phyloP scores from a whole-genome alignment of 2,113 vertebrate species.

The Indri indri region DNA sequence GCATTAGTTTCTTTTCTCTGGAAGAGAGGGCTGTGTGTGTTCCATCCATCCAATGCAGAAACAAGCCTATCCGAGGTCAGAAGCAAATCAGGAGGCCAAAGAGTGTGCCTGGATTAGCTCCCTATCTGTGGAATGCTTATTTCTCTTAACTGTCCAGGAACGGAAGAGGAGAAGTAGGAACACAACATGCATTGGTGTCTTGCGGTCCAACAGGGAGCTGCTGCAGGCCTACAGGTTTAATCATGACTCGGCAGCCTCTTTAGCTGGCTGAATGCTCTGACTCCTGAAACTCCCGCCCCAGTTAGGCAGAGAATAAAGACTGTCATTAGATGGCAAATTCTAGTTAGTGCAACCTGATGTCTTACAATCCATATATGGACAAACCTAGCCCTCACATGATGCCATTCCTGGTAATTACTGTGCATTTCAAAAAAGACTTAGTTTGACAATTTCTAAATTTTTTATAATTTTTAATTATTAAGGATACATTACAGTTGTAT shows the following conservation, averaged over 20 bases:
- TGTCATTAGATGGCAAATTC: neutral
- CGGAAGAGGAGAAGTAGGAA: neutral
- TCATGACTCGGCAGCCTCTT: fast-evolving
- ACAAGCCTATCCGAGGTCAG: neutral
- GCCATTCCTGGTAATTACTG: neutral
- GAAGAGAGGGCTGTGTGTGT: neutral
- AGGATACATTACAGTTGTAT: no score
- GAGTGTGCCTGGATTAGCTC: neutral
- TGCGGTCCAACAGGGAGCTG: neutral
- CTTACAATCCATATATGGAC: neutral
- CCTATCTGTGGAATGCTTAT: neutral
- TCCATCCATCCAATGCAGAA: neutral
- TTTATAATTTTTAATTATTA: no score
- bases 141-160: neutral
- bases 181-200: fast-evolving
- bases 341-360: neutral
- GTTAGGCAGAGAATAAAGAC: neutral
- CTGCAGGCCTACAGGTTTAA: neutral
- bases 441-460: neutral
- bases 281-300: neutral
- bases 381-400: neutral
- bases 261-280: neutral
- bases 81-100: neutral
- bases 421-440: neutral
- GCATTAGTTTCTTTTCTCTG: conserved; percentile 38